Base-by-base conservation (phyloP, 2,888 invertebrate genomes). In the Archaeoteleia sp. region DNA sequence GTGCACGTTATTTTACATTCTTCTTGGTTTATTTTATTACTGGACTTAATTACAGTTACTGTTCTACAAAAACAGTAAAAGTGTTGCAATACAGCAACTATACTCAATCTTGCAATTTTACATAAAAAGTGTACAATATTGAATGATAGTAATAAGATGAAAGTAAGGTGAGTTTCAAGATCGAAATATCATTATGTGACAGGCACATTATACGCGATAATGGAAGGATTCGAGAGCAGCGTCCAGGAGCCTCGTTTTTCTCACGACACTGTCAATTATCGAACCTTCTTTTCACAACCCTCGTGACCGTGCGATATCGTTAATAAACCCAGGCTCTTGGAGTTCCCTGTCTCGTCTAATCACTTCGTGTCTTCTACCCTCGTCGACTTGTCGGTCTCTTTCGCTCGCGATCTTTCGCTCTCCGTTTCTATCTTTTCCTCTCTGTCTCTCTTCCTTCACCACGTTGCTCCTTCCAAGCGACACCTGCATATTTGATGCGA, bases 401-500 rank as follows among this genome's bases (percentile, higher is more conserved):
- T 61, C 66, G 58, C 37, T 55, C 39, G 34, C 49, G 42, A 9
- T 23, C 45, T 42, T 51, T 48, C 49, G 29, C 35, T 40, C 14
- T 1, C 23, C 48, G 10, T 51, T 32, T 8, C 34, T 37, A n/a
- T n/a, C n/a, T n/a, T n/a, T n/a, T n/a, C n/a, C n/a, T n/a, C n/a
- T n/a, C n/a, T n/a, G n/a, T n/a, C n/a, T n/a, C 48, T 48, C 65
- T 27, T 46, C 17, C 23, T 35, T 42, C 55, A 39, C 48, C 61
- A 67, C 55, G 37, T 37, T 49, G 61, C 69, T 69, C 70, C 74
- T 70, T 69, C 66, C 72, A 42, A 67, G 78, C 78, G 79, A 81
- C 80, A 81, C 81, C 80, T 84, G 81, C 83, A 83, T 83, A 82
- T 84, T 85, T 84, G 74, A 83, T 83, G 75, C 75, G 70, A 72